Base-by-base conservation (phyloP, 2,888 invertebrate genomes). In the Rhabditophanes sp. region DNA sequence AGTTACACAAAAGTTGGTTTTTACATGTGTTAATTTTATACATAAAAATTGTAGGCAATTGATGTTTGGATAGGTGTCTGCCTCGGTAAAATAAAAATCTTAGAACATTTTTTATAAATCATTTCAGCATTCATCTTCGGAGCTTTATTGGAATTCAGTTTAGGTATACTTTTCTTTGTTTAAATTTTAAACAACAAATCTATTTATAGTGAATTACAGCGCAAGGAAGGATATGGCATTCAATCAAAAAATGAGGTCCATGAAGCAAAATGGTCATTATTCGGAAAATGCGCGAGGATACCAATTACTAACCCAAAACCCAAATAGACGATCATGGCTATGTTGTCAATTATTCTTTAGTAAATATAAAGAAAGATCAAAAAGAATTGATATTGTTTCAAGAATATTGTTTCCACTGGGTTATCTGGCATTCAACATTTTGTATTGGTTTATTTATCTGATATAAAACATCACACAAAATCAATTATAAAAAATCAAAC, bases 41-140 rank as follows among this genome's bases (percentile, higher is more conserved):
- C 15, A 26, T 8, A 9, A 11, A 33, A 6, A 17, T 35, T 36
- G 30, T 24, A 54, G 53, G 56, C 58, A 1, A 59, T 58, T 22
- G 60, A 60, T 34, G 58, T 60, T 11, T 60, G 60, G 60, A 60
- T 60, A 25, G 60, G 58, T 2, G 59, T 56, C 8, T 48, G 52
- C 41, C 34, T 50, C n/a, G 9, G 4, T n/a, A n/a, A n/a, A n/a
- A n/a, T n/a, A n/a, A n/a, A n/a, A n/a, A n/a, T n/a, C n/a, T n/a
- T n/a, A n/a, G n/a, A n/a, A n/a, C n/a, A n/a, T n/a, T n/a, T n/a
- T n/a, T n/a, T 24, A 14, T 27, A 11, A 41, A 35, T 5, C 8
- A n/a, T 7, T 31, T 16, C 15, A 31, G 59, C 59, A 5, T 59
- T 59, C 42, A 60, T 59, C 34, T 54, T 56, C 42, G 53, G 56